A percentile compares a stretch with the other conserved stretches of the same genome.
These are phyloP conservation scores for Myocastor coypus DNA, from an alignment of 2,113 vertebrate genomes.

Conservation along the genomic window DNA sequence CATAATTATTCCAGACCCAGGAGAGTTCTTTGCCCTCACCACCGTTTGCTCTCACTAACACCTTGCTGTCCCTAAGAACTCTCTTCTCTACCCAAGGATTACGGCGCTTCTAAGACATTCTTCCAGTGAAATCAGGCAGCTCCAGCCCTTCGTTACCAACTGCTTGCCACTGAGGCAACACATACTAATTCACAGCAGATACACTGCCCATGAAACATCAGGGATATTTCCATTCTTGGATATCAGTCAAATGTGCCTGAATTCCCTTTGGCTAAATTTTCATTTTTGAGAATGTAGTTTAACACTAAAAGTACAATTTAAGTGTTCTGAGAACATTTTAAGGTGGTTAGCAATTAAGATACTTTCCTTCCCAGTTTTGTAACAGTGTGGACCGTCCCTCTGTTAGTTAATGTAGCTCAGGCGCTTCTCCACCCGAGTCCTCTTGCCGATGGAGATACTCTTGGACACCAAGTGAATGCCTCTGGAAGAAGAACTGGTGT, in stretches of 20 bases:
- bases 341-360: neutral
- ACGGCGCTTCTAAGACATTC: neutral
- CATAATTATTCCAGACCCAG: neutral
- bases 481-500: neutral
- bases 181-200: slow-evolving; percentile 26
- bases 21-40: neutral
- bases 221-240: slow-evolving; percentile 5
- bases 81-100: neutral
- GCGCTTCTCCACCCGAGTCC: slow-evolving; percentile 14
- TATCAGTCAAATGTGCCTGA: slow-evolving; percentile 2
- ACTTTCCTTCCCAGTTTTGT: neutral
- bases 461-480: neutral
- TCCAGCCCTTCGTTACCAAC: slow-evolving; percentile 22
- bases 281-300: slow-evolving; percentile 52
- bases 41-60: neutral
- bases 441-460: neutral
- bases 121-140: neutral
- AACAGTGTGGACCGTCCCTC: neutral
- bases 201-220: slow-evolving; percentile 23
- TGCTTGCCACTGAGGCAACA: slow-evolving; percentile 21
- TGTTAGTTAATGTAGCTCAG: slow-evolving; percentile 16
- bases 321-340: slow-evolving; percentile 27
- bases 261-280: neutral
- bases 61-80: neutral
- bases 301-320: slow-evolving; percentile 23